phyloP scores from a whole-genome alignment of 2,888 invertebrate genomes.

The Scrobipalpa atriplicella region DNA sequence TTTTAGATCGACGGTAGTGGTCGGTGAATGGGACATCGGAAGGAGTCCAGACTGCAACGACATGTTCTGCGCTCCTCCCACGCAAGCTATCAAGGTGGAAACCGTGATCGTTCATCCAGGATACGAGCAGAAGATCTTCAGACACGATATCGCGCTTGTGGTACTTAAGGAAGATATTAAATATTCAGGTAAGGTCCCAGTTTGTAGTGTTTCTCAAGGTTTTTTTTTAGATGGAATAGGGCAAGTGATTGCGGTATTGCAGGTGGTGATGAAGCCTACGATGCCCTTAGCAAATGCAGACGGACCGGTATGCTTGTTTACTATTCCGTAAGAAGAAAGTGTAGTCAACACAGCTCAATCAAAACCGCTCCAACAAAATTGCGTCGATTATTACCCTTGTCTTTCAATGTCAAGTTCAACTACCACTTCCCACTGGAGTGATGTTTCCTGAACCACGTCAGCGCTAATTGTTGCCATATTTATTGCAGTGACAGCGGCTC shows the following conservation, averaged over 20 bases:
- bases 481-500: slow-evolving; percentile 88
- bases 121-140: slow-evolving; percentile 85
- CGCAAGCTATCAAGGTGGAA: slow-evolving; percentile 87
- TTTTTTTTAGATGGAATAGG: no score
- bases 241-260: no score
- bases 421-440: not conserved
- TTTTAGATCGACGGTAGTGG: slow-evolving; percentile 86
- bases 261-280: no score
- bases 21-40: slow-evolving; percentile 89
- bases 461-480: slow-evolving; percentile 33
- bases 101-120: slow-evolving; percentile 90
- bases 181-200: slow-evolving; percentile 58
- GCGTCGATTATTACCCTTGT: not conserved
- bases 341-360: not conserved
- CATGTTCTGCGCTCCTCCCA: slow-evolving; percentile 88
- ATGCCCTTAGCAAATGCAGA: no score
- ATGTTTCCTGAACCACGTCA: slow-evolving; percentile 23
- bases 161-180: slow-evolving; percentile 86
- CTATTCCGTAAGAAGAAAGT: no score
- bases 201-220: no score
- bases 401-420: slow-evolving; percentile 16
- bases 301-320: no score
- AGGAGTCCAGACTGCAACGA: slow-evolving; percentile 89
- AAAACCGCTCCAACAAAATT: not conserved
- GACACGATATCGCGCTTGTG: slow-evolving; percentile 89